Conservation (phyloP, 2,888 invertebrate species). For the Leptopilina drosophilae region DNA sequence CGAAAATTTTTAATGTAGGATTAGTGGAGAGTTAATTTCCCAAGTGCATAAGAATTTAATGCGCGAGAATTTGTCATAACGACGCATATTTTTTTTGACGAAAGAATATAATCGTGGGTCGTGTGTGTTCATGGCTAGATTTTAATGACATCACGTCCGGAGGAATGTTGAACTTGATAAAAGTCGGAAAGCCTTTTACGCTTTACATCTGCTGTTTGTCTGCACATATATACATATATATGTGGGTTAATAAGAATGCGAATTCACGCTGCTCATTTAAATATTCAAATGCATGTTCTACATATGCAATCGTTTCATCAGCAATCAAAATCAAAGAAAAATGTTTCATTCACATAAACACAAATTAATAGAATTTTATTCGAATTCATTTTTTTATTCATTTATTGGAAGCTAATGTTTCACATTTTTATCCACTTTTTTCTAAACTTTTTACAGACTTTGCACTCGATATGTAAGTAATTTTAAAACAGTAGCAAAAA, state of each 20-base stretch:
- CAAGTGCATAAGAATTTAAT: neutral
- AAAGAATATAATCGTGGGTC: slow-evolving; percentile 16
- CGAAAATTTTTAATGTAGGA: neutral
- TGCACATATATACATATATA: neutral
- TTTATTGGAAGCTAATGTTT: neutral
- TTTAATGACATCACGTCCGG: slow-evolving; percentile 20
- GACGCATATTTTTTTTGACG: neutral
- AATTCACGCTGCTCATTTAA: slow-evolving; percentile 2
- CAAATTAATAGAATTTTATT: neutral
- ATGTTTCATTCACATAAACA: no score
- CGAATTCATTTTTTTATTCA: neutral
- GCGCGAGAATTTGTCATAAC: neutral
- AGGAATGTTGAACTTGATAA: slow-evolving; percentile 50
- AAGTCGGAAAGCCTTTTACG: slow-evolving; percentile 47
- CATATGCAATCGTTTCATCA: slow-evolving; percentile 23
- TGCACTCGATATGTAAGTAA: no score
- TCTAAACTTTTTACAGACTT: neutral
- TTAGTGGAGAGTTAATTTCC: neutral
- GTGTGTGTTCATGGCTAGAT: slow-evolving; percentile 5
- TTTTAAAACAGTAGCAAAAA: no score
- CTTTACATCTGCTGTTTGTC: slow-evolving; percentile 10
- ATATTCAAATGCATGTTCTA: neutral
- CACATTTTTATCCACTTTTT: neutral
- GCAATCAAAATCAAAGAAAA: neutral
- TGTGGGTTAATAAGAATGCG: slow-evolving; percentile 30